Evolutionary conservation across 2,113 vertebrate genomes (phyloP).

Genomic region (Empidonax alnorum): DNA sequence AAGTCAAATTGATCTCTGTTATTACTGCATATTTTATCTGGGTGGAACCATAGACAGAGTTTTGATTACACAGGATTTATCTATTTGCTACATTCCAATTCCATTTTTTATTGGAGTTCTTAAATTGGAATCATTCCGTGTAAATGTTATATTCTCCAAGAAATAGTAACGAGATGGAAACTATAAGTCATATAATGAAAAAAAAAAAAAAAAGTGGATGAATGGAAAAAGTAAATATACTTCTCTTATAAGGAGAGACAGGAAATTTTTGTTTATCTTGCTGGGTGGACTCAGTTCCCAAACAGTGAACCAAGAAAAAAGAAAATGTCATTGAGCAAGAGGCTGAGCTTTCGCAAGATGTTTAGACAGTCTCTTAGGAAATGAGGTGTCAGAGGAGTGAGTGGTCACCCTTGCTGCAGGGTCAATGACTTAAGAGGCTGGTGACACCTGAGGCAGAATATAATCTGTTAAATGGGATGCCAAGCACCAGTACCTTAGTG

Average conservation of each 20-base stretch:
- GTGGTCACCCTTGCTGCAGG: background rate
- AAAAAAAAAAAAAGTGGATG: background rate
- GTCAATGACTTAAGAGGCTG: background rate
- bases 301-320: background rate
- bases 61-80: constrained; percentile 15
- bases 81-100: background rate
- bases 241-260: background rate
- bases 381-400: background rate
- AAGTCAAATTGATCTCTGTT: background rate
- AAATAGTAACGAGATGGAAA: background rate
- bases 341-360: background rate
- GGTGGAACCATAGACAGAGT: background rate
- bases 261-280: background rate
- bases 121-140: background rate
- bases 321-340: background rate
- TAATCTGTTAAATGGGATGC: background rate
- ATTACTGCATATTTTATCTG: background rate
- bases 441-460: background rate
- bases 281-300: background rate
- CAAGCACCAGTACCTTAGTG: background rate
- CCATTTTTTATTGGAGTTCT: constrained; percentile 1
- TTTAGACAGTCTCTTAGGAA: background rate
- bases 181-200: background rate
- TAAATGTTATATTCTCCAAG: background rate
- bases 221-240: background rate